Base-by-base conservation (phyloP, 2,888 invertebrate species). In the Drosophila austrosaltans region DNA sequence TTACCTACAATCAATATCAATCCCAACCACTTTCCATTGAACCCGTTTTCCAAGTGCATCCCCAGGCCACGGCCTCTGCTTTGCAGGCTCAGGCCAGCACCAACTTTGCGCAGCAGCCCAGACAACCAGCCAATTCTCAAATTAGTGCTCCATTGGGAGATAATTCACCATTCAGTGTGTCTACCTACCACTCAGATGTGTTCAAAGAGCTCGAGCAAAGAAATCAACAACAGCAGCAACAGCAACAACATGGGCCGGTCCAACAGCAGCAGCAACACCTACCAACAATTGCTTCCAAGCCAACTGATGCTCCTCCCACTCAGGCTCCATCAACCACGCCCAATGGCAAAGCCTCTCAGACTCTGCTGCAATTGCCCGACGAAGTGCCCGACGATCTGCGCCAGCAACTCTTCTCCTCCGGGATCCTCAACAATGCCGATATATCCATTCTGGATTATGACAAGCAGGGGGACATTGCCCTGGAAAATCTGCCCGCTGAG, bases 331-430 rank as follows among this genome's bases (percentile, higher is more conserved):
- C 48, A 25, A 2, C 70, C 2, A 1, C 77, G 1, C 68, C 84
- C 8, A 79, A 71, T 78, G 74, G 89, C 67, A 76, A 90, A 64
- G 75, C 89, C 53, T 78, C 91, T 3, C 86, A 92, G 64, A 85
- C 84, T 4, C 69, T 89, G 7, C 94, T 95, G 77, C 93, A 94
- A 79, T 92, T 97, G 53, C 97, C 97, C 10, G 97, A 97, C 84
- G 97, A 97, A 93, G 97, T 97, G 5, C 97, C 97, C 3, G 97
- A 97, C 77, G 97, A 97, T 82, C 93, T 97, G 56, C 94, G 97
- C 48, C 94, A 96, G 89, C 97, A 97, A 86, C 93, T 97, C 4
- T 92, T 97, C 56, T 95, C 96, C 59, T 97, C 97, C 0, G 97
- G 97, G 44, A 97, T 97, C 81, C 93, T 97, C 65, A 96, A 96